Evolutionary conservation across 1,140 invertebrate genomes (phyloP).

Genomic region (Pinna nobilis): DNA sequence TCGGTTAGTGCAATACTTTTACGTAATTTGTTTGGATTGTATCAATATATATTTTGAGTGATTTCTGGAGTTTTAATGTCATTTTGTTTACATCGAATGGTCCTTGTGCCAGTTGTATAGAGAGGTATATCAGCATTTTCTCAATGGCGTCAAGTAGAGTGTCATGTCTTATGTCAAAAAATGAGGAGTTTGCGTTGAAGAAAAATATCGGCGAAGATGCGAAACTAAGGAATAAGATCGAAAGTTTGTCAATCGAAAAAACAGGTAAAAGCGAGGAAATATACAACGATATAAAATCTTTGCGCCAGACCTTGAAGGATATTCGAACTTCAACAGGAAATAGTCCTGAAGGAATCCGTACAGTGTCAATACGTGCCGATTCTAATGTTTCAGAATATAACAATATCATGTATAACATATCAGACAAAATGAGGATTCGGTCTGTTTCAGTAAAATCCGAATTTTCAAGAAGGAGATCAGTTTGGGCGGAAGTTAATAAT

Average conservation of each 20-base stretch:
- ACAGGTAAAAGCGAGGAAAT: not conserved
- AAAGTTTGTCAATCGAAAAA: conserved; percentile 11
- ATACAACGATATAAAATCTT: conserved; percentile 3
- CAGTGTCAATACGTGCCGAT: not conserved
- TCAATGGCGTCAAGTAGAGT: too few relatives aligned
- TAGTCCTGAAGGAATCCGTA: conserved; percentile 27
- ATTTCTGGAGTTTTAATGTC: too few relatives aligned
- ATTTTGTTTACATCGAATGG: too few relatives aligned
- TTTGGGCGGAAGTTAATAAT: not conserved
- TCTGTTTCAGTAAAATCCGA: conserved; percentile 3
- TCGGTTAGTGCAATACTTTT: too few relatives aligned
- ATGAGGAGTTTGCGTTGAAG: conserved; percentile 31
- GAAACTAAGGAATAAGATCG: conserved; percentile 6
- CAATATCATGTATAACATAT: not conserved
- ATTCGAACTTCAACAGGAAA: conserved; percentile 15
- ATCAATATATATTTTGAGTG: too few relatives aligned
- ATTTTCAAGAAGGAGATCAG: conserved; percentile 4
- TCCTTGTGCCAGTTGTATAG: too few relatives aligned
- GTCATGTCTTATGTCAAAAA: conserved; percentile 19
- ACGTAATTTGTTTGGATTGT: too few relatives aligned
- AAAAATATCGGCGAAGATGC: conserved; percentile 16
- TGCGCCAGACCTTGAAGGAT: conserved; percentile 14
- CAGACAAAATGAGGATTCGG: not conserved
- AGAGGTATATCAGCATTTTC: too few relatives aligned
- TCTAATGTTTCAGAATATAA: not conserved